Conservation (phyloP, 2,888 invertebrate species). For the Argyresthia goedartella region DNA sequence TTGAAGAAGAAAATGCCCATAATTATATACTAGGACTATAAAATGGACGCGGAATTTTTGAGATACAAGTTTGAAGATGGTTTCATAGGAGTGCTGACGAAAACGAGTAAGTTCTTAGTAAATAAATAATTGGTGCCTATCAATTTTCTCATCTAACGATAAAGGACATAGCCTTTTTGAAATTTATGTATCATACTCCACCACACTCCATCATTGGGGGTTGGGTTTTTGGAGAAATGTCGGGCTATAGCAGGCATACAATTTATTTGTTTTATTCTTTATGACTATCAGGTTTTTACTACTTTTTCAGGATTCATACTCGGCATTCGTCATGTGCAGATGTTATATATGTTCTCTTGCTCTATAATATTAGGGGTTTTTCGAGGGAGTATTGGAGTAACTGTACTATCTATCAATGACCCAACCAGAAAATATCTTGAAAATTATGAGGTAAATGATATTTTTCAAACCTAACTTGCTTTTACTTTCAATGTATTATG, state of each 20-base stretch:
- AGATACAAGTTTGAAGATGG: slow-evolving; percentile 44
- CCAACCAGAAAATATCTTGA: slow-evolving; percentile 32
- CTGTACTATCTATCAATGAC: slow-evolving; percentile 64
- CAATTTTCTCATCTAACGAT: too few relatives aligned
- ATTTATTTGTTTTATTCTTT: too few relatives aligned
- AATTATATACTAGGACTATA: too few relatives aligned
- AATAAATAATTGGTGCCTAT: too few relatives aligned
- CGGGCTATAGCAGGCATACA: too few relatives aligned
- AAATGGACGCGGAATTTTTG: slow-evolving; percentile 49
- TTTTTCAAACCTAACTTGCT: too few relatives aligned
- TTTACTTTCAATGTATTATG: too few relatives aligned
- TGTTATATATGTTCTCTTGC: slow-evolving; percentile 61
- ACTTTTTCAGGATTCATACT: slow-evolving; percentile 35
- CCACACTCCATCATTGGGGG: too few relatives aligned
- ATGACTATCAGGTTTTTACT: too few relatives aligned
- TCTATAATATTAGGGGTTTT: slow-evolving; percentile 60
- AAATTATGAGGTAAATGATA: slow-evolving; percentile 4
- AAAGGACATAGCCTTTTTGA: too few relatives aligned
- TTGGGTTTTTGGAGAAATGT: too few relatives aligned
- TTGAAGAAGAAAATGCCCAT: neutral
- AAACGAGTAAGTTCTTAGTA: slow-evolving; percentile 32
- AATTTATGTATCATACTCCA: neutral
- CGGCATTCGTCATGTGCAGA: slow-evolving; percentile 67
- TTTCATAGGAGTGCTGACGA: slow-evolving; percentile 38
- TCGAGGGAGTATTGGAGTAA: slow-evolving; percentile 65